Conservation (phyloP, 2,888 invertebrate genomes). For the Epirrhoe tristata region DNA sequence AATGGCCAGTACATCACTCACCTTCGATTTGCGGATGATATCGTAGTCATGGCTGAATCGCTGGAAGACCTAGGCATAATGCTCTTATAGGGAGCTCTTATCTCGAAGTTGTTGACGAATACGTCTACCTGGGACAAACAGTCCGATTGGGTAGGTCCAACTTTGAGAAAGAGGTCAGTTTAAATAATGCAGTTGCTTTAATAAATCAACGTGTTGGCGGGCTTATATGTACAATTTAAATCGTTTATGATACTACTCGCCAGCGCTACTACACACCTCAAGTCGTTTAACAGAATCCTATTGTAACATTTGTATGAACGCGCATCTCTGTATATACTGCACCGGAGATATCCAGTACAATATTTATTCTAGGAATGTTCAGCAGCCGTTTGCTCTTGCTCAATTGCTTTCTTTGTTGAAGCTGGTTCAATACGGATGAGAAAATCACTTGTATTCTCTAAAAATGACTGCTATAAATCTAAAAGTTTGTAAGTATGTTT, state of each 20-base stretch:
- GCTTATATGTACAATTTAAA: too few relatives aligned
- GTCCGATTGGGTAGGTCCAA: too few relatives aligned
- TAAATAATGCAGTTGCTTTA: too few relatives aligned
- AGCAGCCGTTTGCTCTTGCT: neutral
- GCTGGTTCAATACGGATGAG: conserved; percentile 6
- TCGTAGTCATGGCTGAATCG: too few relatives aligned
- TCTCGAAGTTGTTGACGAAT: too few relatives aligned
- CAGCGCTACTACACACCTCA: neutral
- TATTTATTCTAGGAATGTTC: conserved; percentile 16
- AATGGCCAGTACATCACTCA: too few relatives aligned
- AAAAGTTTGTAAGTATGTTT: neutral
- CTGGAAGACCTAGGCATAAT: too few relatives aligned
- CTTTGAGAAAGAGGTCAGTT: too few relatives aligned
- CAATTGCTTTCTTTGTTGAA: conserved; percentile 6
- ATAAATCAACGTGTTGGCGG: too few relatives aligned
- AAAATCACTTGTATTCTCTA: conserved; percentile 2
- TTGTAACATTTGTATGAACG: conserved; percentile 30
- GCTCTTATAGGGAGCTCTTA: too few relatives aligned
- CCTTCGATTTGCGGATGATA: too few relatives aligned
- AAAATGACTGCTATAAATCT: neutral
- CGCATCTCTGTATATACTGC: conserved; percentile 12
- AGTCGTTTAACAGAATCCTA: conserved; percentile 24
- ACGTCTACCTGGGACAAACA: too few relatives aligned
- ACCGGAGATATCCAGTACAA: conserved; percentile 16
- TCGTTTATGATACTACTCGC: neutral